Base-by-base conservation (phyloP, 2,797 vertebrate species). In the Neostethus bicornis region DNA sequence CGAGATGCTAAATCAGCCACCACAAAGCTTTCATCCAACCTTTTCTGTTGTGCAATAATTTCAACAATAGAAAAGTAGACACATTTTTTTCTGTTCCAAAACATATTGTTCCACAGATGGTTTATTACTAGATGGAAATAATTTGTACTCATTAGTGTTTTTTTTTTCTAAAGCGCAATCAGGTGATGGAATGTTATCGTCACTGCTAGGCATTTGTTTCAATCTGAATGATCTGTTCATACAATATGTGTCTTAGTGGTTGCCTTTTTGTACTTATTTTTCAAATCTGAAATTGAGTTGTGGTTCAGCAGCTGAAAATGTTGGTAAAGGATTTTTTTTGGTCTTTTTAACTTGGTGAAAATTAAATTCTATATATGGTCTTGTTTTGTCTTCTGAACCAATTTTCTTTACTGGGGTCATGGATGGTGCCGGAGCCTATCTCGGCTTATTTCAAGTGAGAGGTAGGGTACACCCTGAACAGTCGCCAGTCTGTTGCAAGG, bases 1-100 rank as follows among this genome's bases (percentile, higher is more conserved):
- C 74, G 38, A 66, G 38, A 29, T 29, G 66, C 41, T 46, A 77
- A 50, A 66, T 80, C 55, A 51, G 20, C 51, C 41, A 44, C 41
- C 56, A 34, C 46, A 56, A 10, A 60, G 8, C 46, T 57, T 35
- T 21, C 24, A 25, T 57, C 14, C 35, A 45, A 13, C 62, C 25
- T 43, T 48, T 55, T 69, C 64, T 34, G 74, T 56, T 47, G 17
- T 64, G 39, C 4, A 0, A 21, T 29, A 1, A 17, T 42, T 26
- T 61, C 16, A 5, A 20, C 1, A 1, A 43, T 39, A 59, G 39
- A 65, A 61, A 57, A 61, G 38, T 63, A 54, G 53, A 39, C 38
- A 34, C 48, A 39, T 70, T 34, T 25, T 16, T 12, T 37, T 49
- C 47, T 50, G 38, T 38, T 54, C 13, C 9, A 1, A 31, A n/a